These are phyloP conservation scores for Hucho hucho DNA, from an alignment of 2,113 vertebrate genomes.

Conservation along the genomic window DNA sequence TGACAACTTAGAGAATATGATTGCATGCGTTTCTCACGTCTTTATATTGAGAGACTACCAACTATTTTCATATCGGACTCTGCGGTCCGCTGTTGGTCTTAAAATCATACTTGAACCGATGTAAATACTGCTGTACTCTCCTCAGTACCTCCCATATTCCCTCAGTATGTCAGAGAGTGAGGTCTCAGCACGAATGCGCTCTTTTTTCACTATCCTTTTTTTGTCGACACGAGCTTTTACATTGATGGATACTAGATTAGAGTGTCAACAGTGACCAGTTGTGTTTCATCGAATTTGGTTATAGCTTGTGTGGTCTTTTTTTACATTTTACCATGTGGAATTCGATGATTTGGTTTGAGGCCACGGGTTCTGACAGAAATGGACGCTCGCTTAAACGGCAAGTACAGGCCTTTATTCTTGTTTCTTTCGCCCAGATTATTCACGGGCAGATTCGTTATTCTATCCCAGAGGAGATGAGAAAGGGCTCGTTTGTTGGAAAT, in stretches of 20 bases:
- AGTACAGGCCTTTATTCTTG: slow-evolving; percentile 17
- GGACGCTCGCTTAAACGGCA: background rate
- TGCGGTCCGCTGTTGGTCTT: background rate
- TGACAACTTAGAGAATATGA: slow-evolving; percentile 8
- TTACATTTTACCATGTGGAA: background rate
- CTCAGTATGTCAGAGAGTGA: background rate
- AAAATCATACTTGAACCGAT: background rate
- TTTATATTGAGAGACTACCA: too few species aligned
- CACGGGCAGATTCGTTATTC: slow-evolving; percentile 53
- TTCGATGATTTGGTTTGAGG: background rate
- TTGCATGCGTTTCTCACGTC: background rate
- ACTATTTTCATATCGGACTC: background rate
- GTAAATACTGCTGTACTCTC: background rate
- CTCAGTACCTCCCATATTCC: background rate
- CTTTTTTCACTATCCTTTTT: background rate
- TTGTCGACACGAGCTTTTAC: background rate
- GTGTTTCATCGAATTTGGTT: background rate
- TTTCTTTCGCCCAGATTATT: slow-evolving; percentile 24
- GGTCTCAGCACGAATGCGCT: background rate
- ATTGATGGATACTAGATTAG: background rate
- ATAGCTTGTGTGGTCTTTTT: background rate
- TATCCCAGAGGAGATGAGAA: slow-evolving; percentile 64
- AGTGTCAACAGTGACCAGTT: background rate
- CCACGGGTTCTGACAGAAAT: background rate
- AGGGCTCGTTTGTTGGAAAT: slow-evolving; percentile 63